Conservation (phyloP, 1,140 invertebrate species). For the Mizuhopecten yessoensis region DNA sequence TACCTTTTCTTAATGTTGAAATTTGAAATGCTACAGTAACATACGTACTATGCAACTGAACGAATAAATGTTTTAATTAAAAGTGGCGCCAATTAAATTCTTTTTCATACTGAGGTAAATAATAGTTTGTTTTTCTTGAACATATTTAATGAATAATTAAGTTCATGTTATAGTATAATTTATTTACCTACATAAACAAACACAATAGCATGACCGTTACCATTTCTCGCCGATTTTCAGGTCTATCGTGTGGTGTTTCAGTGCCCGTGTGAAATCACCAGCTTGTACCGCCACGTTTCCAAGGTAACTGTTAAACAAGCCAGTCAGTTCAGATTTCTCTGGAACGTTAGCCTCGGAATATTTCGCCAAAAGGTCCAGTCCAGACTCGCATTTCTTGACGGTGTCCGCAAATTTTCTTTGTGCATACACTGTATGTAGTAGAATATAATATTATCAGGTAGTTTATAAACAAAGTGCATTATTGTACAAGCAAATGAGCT, state of each 20-base stretch:
- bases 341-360: constrained; percentile 72
- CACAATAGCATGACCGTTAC: constrained; percentile 58
- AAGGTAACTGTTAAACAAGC: constrained; percentile 78
- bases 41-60: too few species aligned
- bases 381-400: constrained; percentile 55
- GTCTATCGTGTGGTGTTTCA: constrained; percentile 77
- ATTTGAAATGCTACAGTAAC: too few species aligned
- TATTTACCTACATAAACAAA: too few species aligned
- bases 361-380: constrained; percentile 71
- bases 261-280: constrained; percentile 72
- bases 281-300: constrained; percentile 79
- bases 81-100: too few species aligned
- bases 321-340: constrained; percentile 74
- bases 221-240: constrained; percentile 72
- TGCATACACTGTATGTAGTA: constrained; percentile 33
- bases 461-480: too few species aligned
- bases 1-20: too few species aligned
- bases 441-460: too few species aligned
- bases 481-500: constrained; percentile 36
- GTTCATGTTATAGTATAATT: too few species aligned
- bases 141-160: too few species aligned
- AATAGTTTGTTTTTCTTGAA: too few species aligned
- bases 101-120: too few species aligned
- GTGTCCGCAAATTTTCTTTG: constrained; percentile 48
- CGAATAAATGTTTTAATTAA: too few species aligned